Conservation (phyloP, 2,113 vertebrate species). For the Macquaria australasica region DNA sequence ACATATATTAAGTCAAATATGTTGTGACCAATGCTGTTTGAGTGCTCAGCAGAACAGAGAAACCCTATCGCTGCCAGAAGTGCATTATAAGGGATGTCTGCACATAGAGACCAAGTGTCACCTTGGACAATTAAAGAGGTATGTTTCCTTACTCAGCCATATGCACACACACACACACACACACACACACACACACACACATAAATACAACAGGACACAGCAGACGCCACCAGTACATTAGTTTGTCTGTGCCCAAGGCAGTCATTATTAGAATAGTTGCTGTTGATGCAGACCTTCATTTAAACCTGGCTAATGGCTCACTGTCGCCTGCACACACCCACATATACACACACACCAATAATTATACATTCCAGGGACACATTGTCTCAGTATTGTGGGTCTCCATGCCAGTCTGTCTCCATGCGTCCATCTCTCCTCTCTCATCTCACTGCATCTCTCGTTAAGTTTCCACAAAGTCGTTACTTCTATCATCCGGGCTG, state of each 20-base stretch:
- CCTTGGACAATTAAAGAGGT: slow-evolving; percentile 67
- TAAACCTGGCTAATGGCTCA: slow-evolving; percentile 70
- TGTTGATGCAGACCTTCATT: slow-evolving; percentile 77
- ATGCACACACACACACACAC: slow-evolving; percentile 34
- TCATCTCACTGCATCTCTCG: slow-evolving; percentile 21
- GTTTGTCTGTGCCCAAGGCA: slow-evolving; percentile 71
- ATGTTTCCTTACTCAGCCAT: slow-evolving; percentile 63
- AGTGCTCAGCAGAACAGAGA: slow-evolving; percentile 51
- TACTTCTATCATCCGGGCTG: slow-evolving; percentile 27
- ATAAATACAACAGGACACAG: slow-evolving; percentile 38
- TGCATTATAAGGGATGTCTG: slow-evolving; percentile 51
- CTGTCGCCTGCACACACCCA: slow-evolving; percentile 55
- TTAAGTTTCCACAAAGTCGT: slow-evolving; percentile 47
- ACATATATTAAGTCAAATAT: background rate
- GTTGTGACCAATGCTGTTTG: background rate
- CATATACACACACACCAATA: slow-evolving; percentile 55
- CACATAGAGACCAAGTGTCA: slow-evolving; percentile 59
- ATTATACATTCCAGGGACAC: slow-evolving; percentile 81
- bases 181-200: slow-evolving; percentile 36
- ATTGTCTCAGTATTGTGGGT: slow-evolving; percentile 55
- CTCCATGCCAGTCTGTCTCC: slow-evolving; percentile 54
- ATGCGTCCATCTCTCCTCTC: slow-evolving; percentile 8
- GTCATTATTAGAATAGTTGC: slow-evolving; percentile 76
- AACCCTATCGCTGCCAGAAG: slow-evolving; percentile 52
- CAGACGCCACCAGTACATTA: slow-evolving; percentile 73